Percentiles rank a stretch among this genome's conserved stretches.
Evolutionary conservation across 2,113 vertebrate genomes (phyloP).

Genomic region (Ptilorrhoa leucosticta): DNA sequence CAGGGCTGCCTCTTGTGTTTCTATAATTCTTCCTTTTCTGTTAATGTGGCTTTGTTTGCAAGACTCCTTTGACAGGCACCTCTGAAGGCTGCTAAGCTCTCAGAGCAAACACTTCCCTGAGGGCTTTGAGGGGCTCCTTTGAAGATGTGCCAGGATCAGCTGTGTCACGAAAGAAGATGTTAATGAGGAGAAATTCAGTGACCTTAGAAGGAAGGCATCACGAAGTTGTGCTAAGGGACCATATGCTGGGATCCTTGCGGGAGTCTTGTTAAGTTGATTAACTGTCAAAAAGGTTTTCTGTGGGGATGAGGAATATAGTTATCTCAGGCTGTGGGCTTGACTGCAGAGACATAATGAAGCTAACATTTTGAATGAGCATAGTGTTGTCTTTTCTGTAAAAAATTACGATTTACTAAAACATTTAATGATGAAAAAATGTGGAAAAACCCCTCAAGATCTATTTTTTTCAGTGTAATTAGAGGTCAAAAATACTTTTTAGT

Average conservation of each 20-base stretch:
- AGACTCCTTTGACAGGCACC: neutral
- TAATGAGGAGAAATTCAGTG: neutral
- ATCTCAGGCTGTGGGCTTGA: neutral
- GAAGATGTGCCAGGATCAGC: neutral
- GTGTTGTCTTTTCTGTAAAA: neutral
- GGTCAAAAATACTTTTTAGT: neutral
- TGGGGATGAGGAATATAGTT: neutral
- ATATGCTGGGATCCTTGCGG: neutral
- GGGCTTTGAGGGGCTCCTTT: neutral
- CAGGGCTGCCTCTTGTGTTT: neutral
- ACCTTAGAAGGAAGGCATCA: neutral
- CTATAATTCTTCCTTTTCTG: neutral
- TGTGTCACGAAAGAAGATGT: neutral
- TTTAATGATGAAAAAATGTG: neutral
- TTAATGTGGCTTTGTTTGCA: neutral
- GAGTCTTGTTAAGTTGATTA: neutral
- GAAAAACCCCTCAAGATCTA: neutral
- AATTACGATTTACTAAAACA: neutral
- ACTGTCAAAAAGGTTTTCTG: neutral
- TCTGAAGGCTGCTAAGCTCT: neutral
- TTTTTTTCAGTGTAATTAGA: neutral
- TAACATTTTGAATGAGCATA: neutral
- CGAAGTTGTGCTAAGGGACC: neutral
- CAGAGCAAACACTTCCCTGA: neutral
- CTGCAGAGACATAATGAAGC: neutral